Base-by-base conservation (phyloP, 1,140 invertebrate species). In the Pseudomyrmex cubaensis region DNA sequence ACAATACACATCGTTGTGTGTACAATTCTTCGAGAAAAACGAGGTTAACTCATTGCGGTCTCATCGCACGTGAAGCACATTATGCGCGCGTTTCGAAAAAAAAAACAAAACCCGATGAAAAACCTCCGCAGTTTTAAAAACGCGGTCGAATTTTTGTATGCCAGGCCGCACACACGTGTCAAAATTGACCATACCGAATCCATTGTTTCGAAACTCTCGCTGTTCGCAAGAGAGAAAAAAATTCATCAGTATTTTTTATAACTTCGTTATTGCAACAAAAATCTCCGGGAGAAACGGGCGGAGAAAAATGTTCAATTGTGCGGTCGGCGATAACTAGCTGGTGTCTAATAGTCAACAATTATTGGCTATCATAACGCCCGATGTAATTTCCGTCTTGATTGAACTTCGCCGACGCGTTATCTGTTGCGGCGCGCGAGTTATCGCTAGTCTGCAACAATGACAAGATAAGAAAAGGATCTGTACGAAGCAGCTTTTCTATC, bases 371-470 rank as follows among this genome's bases (percentile, higher is more conserved):
- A 67, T 22, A 22, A 52, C 52, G 67, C 50, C 15, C 10, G 17
- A 48, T 69, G 25, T n/a, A 25, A 78, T 52, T 78, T 78, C 75
- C 64, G 75, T 15, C 44, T 69, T 22, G 75, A 69, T 69, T 78
- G 35, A 69, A 66, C 20, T n/a, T n/a, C 2, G 20, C 52, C 76
- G 64, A 48, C 20, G 35, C 35, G 7, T 25, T 20, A n/a, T 70
- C 69, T 69, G 5, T 35, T 35, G 35, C 25, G 15, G 7, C 10
- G 20, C 1, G 20, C 15, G 52, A 7, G 59, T 70, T 78, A 77
- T 56, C 61, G 17, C 10, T 57, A 57, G 56, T 69, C 76, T 20
- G 10, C 13, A 13, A 5, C 13, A 5, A 9, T 17, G 12, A 25
- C 2, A 4, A 69, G 54, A 78, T 1, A 48, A 50, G 59, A 35